Evolutionary conservation across 1,140 invertebrate genomes (phyloP).

Genomic region (Polypedilum pembai): DNA sequence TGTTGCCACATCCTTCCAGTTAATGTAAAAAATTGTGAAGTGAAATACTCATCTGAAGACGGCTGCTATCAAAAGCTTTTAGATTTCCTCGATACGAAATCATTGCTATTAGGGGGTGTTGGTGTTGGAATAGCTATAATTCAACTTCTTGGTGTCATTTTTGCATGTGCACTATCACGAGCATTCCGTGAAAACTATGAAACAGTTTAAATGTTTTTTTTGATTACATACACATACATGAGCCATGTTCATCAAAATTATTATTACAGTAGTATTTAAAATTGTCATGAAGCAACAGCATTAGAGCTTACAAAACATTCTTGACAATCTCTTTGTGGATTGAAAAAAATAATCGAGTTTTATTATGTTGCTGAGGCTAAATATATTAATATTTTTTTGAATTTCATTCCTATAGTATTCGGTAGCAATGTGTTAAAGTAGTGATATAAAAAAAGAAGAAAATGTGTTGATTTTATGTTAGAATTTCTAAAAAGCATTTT

Average conservation of each 20-base stretch:
- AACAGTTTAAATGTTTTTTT: constrained; percentile 61
- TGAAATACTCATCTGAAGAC: constrained; percentile 43
- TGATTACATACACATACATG: background rate
- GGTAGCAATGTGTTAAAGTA: no score
- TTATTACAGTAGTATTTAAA: background rate
- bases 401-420: no score
- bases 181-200: constrained; percentile 84
- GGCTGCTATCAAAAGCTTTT: constrained; percentile 63
- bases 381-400: no score
- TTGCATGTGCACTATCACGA: constrained; percentile 80
- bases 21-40: constrained; percentile 47
- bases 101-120: constrained; percentile 62
- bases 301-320: background rate
- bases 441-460: no score
- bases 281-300: background rate
- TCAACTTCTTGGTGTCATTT: constrained; percentile 81
- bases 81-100: constrained; percentile 56
- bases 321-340: background rate
- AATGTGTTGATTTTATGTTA: no score
- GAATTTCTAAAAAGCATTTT: no score
- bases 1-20: constrained; percentile 55
- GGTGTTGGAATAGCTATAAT: constrained; percentile 69
- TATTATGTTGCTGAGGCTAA: background rate
- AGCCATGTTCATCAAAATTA: background rate
- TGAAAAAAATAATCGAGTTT: background rate